Conservation (phyloP, 2,113 vertebrate species). For the Etia nguti region DNA sequence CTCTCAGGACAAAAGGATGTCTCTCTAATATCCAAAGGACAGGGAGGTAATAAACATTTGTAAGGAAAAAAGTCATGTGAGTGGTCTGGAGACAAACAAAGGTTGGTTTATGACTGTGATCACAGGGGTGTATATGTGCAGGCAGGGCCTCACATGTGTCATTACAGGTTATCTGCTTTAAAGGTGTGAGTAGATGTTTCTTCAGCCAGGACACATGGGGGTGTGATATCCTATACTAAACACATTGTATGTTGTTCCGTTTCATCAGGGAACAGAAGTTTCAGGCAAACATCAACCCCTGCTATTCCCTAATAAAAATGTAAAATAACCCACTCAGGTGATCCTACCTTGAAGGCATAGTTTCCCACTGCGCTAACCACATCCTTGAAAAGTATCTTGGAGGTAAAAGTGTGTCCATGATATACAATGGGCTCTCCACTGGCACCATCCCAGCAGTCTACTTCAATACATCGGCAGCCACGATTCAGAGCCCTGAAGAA, state of each 20-base stretch:
- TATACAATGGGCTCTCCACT: slow-evolving; percentile 91
- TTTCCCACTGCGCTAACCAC: slow-evolving; percentile 81
- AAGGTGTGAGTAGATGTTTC: neutral
- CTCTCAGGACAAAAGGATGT: neutral
- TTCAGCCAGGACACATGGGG: neutral
- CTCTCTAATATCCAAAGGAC: neutral
- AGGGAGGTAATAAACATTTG: neutral
- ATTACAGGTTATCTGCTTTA: neutral
- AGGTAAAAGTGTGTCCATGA: slow-evolving; percentile 91
- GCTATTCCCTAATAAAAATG: neutral
- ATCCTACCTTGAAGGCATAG: slow-evolving; percentile 88
- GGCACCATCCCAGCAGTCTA: slow-evolving; percentile 93
- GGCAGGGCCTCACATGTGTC: neutral
- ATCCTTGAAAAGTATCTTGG: slow-evolving; percentile 91
- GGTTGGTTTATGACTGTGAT: neutral
- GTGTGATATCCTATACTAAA: neutral
- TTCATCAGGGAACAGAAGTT: neutral
- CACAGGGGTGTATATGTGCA: neutral
- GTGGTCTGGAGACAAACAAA: neutral
- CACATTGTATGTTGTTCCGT: neutral
- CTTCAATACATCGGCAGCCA: slow-evolving; percentile 91
- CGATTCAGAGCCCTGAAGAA: slow-evolving; percentile 77
- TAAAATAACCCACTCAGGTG: neutral
- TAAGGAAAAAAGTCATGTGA: neutral
- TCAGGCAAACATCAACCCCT: neutral